Conservation (phyloP, 1,140 invertebrate genomes). For the Drosophila pandora region DNA sequence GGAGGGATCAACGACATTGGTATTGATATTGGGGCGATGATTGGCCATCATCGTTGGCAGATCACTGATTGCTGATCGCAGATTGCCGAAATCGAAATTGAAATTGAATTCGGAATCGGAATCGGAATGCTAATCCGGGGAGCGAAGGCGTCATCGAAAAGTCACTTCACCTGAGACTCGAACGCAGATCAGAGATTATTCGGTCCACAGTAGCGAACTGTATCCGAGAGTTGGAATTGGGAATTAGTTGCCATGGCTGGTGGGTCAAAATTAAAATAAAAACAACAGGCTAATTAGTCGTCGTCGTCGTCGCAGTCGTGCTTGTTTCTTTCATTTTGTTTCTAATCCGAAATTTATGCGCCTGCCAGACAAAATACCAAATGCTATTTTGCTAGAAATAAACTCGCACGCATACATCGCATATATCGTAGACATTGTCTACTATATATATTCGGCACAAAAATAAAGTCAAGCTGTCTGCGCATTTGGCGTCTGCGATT, state of each 20-base stretch:
- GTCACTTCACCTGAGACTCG: slow-evolving; percentile 25
- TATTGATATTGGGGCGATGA: slow-evolving; percentile 47
- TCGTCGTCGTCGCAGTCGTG: slow-evolving; percentile 33
- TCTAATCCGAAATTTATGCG: slow-evolving; percentile 66
- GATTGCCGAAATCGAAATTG: slow-evolving; percentile 35
- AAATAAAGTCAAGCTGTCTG: slow-evolving; percentile 71
- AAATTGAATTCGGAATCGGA: slow-evolving; percentile 12
- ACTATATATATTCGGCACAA: slow-evolving; percentile 37
- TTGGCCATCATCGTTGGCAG: slow-evolving; percentile 33
- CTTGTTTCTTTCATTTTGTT: slow-evolving; percentile 49
- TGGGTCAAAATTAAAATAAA: slow-evolving; percentile 57
- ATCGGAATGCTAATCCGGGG: slow-evolving; percentile 34
- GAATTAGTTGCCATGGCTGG: slow-evolving; percentile 32
- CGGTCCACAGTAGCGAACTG: slow-evolving; percentile 38
- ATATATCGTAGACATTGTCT: slow-evolving; percentile 27
- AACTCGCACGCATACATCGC: slow-evolving; percentile 33
- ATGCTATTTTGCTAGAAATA: slow-evolving; percentile 72
- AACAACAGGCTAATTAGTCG: slow-evolving; percentile 74
- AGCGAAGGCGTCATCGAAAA: slow-evolving; percentile 44
- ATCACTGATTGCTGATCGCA: slow-evolving; percentile 11
- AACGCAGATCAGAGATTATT: slow-evolving; percentile 7
- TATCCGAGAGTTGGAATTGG: slow-evolving; percentile 3
- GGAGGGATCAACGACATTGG: slow-evolving; percentile 47
- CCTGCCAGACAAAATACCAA: slow-evolving; percentile 69
- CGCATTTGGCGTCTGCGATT: slow-evolving; percentile 57